phyloP scores from a whole-genome alignment of 2,113 vertebrate species.

The Alces alces region DNA sequence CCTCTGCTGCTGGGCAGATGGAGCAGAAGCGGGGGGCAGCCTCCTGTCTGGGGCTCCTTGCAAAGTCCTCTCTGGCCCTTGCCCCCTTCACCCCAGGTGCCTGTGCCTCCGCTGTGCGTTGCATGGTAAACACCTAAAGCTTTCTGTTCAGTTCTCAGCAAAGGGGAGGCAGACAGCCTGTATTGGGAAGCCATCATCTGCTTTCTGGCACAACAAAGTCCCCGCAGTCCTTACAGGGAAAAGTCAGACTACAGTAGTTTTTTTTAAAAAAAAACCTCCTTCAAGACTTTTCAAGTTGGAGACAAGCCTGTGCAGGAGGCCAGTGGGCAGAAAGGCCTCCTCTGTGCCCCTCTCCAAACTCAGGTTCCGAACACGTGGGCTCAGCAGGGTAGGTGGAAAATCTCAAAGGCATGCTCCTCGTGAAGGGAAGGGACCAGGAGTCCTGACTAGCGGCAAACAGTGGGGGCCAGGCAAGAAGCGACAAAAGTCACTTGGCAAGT shows the following conservation, averaged over 20 bases:
- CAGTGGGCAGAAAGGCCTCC: neutral
- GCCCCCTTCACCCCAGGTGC: neutral
- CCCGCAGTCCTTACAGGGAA: neutral
- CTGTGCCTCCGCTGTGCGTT: neutral
- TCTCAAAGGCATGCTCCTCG: neutral
- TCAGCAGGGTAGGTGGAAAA: neutral
- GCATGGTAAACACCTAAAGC: conserved; percentile 21
- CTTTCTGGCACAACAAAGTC: neutral
- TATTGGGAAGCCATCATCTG: neutral
- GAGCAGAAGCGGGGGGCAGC: neutral
- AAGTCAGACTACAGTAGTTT: neutral
- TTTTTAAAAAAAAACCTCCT: neutral
- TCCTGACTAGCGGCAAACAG: neutral
- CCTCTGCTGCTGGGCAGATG: neutral
- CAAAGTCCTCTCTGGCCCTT: neutral
- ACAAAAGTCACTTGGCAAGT: neutral
- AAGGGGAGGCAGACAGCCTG: neutral
- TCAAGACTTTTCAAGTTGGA: neutral
- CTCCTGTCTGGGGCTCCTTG: neutral
- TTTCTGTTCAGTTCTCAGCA: neutral
- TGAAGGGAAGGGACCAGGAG: neutral
- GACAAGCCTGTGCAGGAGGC: neutral
- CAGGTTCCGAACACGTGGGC: neutral
- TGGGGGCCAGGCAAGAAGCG: neutral
- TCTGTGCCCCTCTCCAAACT: neutral